Evolutionary conservation across 2,113 vertebrate genomes (phyloP).

Genomic region (Campylorhamphus procurvoides): DNA sequence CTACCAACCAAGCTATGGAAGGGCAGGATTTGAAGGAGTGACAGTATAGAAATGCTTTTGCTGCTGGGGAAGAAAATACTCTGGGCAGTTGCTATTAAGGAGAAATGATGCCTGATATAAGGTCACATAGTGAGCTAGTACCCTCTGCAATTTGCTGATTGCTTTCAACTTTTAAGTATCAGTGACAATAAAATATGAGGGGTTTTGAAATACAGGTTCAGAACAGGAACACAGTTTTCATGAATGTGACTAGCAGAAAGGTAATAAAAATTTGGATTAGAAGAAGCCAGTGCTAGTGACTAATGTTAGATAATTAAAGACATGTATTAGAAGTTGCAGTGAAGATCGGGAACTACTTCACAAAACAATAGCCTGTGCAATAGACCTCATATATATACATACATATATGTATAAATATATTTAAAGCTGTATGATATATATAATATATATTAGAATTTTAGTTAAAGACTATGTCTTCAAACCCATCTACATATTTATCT

Average conservation of each 20-base stretch:
- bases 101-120: not conserved
- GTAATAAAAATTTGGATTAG: not conserved
- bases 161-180: not conserved
- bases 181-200: not conserved
- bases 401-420: not conserved
- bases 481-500: not conserved
- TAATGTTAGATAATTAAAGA: not conserved
- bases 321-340: no score
- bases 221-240: not conserved
- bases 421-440: not conserved
- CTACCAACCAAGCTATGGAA: not conserved
- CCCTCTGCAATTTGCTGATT: not conserved
- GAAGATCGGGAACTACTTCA: not conserved
- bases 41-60: not conserved
- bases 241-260: not conserved
- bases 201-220: not conserved
- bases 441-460: not conserved
- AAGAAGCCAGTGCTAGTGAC: not conserved
- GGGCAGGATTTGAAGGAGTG: not conserved
- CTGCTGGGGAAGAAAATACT: not conserved
- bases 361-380: not conserved
- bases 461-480: not conserved
- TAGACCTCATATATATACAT: not conserved
- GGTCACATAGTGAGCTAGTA: rapidly evolving
- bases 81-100: not conserved